phyloP scores from a whole-genome alignment of 2,797 vertebrate species.

The Clamator glandarius region DNA sequence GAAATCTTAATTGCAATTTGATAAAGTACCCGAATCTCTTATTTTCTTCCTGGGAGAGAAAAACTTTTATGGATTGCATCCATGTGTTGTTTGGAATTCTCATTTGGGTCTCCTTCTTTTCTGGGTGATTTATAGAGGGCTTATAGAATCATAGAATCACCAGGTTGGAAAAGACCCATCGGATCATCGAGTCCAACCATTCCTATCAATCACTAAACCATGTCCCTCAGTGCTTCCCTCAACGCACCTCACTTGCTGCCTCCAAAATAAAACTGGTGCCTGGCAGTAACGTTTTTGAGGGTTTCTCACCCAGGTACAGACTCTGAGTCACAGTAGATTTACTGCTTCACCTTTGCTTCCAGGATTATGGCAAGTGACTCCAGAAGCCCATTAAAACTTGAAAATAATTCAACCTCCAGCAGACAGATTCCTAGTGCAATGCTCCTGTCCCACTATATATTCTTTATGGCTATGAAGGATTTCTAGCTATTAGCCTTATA shows the following conservation, averaged over 20 bases:
- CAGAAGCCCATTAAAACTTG: background rate
- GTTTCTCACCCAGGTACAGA: background rate
- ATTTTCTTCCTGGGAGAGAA: background rate
- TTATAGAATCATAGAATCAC: no score
- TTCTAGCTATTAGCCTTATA: background rate
- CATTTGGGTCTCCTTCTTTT: background rate
- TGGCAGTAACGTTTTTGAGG: background rate
- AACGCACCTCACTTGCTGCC: background rate
- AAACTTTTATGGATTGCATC: background rate
- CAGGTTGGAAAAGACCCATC: no score
- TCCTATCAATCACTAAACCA: no score
- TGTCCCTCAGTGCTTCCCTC: no score
- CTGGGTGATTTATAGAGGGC: background rate
- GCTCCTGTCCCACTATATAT: background rate
- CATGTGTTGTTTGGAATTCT: background rate
- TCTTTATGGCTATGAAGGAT: background rate
- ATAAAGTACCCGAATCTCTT: background rate
- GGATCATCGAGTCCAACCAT: no score
- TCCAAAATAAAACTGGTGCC: background rate
- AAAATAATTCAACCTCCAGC: background rate
- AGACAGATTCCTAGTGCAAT: background rate
- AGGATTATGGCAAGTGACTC: background rate
- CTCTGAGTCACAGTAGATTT: background rate
- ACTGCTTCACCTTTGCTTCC: background rate
- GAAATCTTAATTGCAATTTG: background rate